Percentiles rank a stretch among this genome's conserved stretches.
phyloP scores from a whole-genome alignment of 2,113 vertebrate genomes.

The Nannobrachium achirus region DNA sequence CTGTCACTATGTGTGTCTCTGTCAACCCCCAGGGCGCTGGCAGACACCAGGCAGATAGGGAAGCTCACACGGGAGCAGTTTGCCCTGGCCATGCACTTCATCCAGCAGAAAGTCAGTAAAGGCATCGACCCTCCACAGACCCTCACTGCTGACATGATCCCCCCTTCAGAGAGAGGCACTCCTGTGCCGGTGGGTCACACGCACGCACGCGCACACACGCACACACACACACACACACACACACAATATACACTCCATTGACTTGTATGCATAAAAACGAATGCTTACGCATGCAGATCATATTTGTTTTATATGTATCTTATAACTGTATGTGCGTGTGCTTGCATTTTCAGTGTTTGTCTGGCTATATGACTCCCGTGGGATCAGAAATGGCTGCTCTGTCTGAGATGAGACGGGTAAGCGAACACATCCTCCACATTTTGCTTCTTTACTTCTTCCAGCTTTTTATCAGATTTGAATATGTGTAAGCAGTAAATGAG shows the following conservation, averaged over 20 bases:
- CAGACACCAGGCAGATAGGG: conserved; percentile 93
- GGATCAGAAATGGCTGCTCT: conserved; percentile 87
- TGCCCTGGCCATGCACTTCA: conserved; percentile 94
- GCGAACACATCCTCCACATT: conserved; percentile 36
- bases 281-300: no score
- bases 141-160: conserved; percentile 92
- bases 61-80: conserved; percentile 96
- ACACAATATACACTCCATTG: not conserved
- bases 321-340: not conserved
- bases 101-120: conserved; percentile 97
- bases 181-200: conserved; percentile 83
- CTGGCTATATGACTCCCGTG: conserved; percentile 89
- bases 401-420: conserved; percentile 91
- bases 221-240: not conserved
- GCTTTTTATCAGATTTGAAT: not conserved
- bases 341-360: conserved; percentile 81
- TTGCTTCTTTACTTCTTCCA: not conserved
- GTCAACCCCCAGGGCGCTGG: conserved; percentile 84
- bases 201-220: not conserved
- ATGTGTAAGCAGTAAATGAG: no score
- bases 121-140: conserved; percentile 93
- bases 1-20: not conserved
- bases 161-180: conserved; percentile 90
- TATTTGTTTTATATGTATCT: no score
- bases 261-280: not conserved